Evolutionary conservation across 35 echinoderm and acorn worm species (phyloP), one percentile per base, ranked within the genome.

Genomic region (Strongylocentrotus purpuratus): DNA sequence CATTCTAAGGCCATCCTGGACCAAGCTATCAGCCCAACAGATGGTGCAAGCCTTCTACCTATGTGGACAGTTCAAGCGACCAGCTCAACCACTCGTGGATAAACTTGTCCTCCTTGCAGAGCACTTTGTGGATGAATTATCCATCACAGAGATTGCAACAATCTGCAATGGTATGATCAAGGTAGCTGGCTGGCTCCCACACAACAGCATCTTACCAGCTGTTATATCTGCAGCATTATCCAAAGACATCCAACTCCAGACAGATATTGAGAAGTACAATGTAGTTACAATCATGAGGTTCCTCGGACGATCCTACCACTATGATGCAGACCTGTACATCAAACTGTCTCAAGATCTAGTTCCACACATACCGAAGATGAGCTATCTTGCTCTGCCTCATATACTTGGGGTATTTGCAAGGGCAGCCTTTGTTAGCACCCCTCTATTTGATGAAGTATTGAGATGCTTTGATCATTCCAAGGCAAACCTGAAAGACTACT

Each of bases 401-500:
- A 78, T 96, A 45, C 58, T 70, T 11, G 45, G 50, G 10, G 96
- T 94, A 13, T 96, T 94, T 94, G 96, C 96, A 15, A 94, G 94
- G 60, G 93, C 87, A 28, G 58, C 94, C 9, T 85, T 90, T 47
- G 60, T 94, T 14, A 85, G 87, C 86, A 32, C 94, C 31, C 94
- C 96, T 47, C 88, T 96, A 32, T 94, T 96, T 86, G 52, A 48
- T 48, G 86, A 94, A 47, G 87, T 96, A 2, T 46, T 88, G 31
- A 47, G 47, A 46, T 58, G 48, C 91, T 93, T 50, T 46, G 48
- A 93, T 46, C 91, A 93, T 46, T 93, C 91, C 11, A 33, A 46
- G 46, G 91, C 91, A 22, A 93, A 31, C 48, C 91, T 92, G 0
- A 99, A 99, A 85, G 97, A 97, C 78, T 61, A 95, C 33, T 96